A percentile compares a stretch with the other conserved stretches of the same genome.
phyloP scores from a whole-genome alignment of 2,888 invertebrate genomes.

The Leptinotarsa haldemani region DNA sequence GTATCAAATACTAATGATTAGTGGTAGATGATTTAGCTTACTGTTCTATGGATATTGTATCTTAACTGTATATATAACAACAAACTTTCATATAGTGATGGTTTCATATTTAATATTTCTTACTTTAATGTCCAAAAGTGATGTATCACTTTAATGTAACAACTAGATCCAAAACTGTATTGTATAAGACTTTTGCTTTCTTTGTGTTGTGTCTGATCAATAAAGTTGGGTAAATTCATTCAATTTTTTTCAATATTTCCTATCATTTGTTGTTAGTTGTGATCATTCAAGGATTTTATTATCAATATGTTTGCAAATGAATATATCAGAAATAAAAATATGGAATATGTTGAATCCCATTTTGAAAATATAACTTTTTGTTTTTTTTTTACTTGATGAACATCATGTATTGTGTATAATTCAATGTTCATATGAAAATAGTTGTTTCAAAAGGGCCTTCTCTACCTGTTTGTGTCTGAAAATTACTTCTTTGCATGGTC shows the following conservation, averaged over 20 bases:
- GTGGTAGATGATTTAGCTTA: constrained; percentile 31
- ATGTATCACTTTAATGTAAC: constrained; percentile 49
- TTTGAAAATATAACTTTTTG: no score
- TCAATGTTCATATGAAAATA: no score
- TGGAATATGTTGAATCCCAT: no score
- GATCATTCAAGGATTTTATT: no score
- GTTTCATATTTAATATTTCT: constrained; percentile 41
- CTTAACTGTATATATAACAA: constrained; percentile 42
- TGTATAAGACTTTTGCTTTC: constrained; percentile 56
- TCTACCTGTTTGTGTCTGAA: no score
- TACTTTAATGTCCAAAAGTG: constrained; percentile 50
- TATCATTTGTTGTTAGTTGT: background rate
- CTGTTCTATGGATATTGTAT: constrained; percentile 39
- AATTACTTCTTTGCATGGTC: no score
- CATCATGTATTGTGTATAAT: no score
- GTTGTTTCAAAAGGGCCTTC: no score
- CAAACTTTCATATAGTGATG: constrained; percentile 35
- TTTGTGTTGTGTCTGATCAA: constrained; percentile 56
- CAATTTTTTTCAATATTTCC: background rate
- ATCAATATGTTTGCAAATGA: background rate
- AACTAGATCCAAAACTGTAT: constrained; percentile 48
- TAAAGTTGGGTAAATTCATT: constrained; percentile 30
- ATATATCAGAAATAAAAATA: background rate
- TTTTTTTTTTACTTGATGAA: no score
- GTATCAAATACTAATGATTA: constrained; percentile 19